Conservation (phyloP, 2,888 invertebrate genomes). For the Pardosa pseudoannulata region DNA sequence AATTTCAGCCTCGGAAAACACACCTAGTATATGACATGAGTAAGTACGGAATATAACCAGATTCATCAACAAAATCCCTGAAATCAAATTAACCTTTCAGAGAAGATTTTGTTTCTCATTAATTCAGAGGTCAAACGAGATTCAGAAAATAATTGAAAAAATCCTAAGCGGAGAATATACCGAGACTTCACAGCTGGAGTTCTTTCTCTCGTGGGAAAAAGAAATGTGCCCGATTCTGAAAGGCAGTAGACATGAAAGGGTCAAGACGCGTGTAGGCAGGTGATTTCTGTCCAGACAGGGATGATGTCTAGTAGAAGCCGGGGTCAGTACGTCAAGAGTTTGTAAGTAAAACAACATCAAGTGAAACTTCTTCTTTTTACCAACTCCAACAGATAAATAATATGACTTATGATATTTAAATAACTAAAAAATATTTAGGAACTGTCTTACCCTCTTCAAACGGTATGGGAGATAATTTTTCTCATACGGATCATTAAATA, state of each 20-base stretch:
- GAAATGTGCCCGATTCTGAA: conserved; percentile 21
- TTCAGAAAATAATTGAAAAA: conserved; percentile 13
- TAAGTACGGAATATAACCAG: background rate
- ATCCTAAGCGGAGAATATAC: background rate
- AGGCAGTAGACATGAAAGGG: conserved; percentile 19
- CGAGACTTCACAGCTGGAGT: conserved; percentile 33
- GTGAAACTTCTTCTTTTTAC: too few relatives aligned
- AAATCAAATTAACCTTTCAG: background rate
- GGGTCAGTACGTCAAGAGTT: conserved; percentile 13
- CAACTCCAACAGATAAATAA: too few relatives aligned
- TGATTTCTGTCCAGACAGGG: conserved; percentile 13
- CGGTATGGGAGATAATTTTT: too few relatives aligned
- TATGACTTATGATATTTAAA: too few relatives aligned
- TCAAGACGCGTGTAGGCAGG: conserved; percentile 30
- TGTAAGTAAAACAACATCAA: too few relatives aligned
- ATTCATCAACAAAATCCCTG: background rate
- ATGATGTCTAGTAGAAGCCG: background rate
- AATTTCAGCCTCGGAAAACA: background rate
- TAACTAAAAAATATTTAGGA: too few relatives aligned
- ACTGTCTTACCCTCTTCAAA: too few relatives aligned
- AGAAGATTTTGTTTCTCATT: background rate
- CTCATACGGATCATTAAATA: too few relatives aligned
- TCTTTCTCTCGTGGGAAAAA: conserved; percentile 20
- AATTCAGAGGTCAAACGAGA: background rate
- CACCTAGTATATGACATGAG: background rate